A percentile compares a stretch with the other conserved stretches of the same genome.
These are phyloP conservation scores for Periparus ater DNA, from an alignment of 2,797 vertebrate species.

Conservation along the genomic window DNA sequence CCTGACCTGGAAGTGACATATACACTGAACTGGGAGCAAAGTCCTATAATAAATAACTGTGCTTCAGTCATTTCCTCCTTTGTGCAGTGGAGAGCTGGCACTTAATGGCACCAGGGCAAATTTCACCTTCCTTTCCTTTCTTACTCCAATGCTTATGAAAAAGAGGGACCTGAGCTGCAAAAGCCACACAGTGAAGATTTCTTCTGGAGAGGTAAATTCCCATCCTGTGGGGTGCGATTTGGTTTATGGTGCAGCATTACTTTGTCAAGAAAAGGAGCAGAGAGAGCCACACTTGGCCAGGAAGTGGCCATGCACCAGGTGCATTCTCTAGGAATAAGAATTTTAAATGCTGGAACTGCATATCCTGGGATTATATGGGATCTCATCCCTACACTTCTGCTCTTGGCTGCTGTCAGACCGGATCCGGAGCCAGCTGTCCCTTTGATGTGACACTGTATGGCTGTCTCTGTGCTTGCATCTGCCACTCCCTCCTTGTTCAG, in stretches of 20 bases:
- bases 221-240: background rate
- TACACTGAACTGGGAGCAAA: conserved; percentile 68
- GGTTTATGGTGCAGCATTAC: background rate
- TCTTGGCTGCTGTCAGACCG: background rate
- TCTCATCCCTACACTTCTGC: background rate
- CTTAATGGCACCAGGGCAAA: background rate
- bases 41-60: conserved; percentile 77
- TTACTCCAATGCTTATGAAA: background rate
- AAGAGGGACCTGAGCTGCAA: background rate
- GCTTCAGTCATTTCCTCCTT: conserved; percentile 64
- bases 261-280: background rate
- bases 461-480: background rate
- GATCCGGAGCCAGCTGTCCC: accelerated
- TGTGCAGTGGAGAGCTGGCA: background rate
- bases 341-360: background rate
- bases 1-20: conserved; percentile 52
- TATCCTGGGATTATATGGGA: background rate
- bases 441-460: background rate
- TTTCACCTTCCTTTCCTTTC: conserved; percentile 3
- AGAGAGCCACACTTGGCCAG: background rate
- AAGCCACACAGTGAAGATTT: background rate
- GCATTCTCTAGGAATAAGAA: background rate
- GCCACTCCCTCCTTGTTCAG: background rate
- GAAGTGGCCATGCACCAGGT: background rate
- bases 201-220: conserved; percentile 69